Percentiles rank a stretch among this genome's conserved stretches.
phyloP scores from a whole-genome alignment of 2,888 invertebrate species.

The Polydrusus tereticollis region DNA sequence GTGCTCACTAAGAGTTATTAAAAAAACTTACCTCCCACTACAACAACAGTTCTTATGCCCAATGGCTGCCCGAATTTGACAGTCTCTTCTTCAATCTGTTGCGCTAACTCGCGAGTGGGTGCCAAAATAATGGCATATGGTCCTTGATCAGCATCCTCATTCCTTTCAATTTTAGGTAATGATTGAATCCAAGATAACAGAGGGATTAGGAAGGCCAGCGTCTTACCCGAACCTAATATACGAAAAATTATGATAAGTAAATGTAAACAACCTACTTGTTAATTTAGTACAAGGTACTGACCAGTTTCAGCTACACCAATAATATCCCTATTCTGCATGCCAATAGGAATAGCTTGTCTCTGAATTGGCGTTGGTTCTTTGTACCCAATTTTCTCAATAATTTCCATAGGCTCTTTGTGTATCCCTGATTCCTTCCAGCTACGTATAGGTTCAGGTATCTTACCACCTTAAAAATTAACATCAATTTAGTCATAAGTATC shows the following conservation, averaged over 20 bases:
- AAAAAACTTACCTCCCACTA: conserved; percentile 88
- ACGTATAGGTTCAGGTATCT: conserved; percentile 95
- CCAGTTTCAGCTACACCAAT: conserved; percentile 88
- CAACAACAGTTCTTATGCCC: conserved; percentile 92
- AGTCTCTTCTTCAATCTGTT: conserved; percentile 99
- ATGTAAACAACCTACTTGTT: no score
- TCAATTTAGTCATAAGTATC: not conserved
- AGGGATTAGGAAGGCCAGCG: conserved; percentile 97
- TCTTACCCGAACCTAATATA: conserved; percentile 90
- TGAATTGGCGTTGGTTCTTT: conserved; percentile 99
- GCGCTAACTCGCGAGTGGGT: conserved; percentile 98
- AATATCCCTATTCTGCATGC: conserved; percentile 93
- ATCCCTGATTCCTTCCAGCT: conserved; percentile 95
- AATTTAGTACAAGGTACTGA: not conserved
- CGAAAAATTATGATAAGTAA: not conserved
- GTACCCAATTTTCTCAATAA: conserved; percentile 95
- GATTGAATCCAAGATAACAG: conserved; percentile 98
- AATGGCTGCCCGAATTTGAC: conserved; percentile 95
- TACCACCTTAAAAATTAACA: conserved; percentile 75
- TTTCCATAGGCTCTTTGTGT: conserved; percentile 90
- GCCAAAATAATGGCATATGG: conserved; percentile 99
- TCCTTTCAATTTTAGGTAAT: conserved; percentile 93
- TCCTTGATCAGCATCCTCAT: conserved; percentile 93
- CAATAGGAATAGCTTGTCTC: conserved; percentile 98
- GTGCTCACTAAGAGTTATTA: no score